Base-by-base conservation (phyloP, 2,888 invertebrate species). In the Gandaritis pyraliata region DNA sequence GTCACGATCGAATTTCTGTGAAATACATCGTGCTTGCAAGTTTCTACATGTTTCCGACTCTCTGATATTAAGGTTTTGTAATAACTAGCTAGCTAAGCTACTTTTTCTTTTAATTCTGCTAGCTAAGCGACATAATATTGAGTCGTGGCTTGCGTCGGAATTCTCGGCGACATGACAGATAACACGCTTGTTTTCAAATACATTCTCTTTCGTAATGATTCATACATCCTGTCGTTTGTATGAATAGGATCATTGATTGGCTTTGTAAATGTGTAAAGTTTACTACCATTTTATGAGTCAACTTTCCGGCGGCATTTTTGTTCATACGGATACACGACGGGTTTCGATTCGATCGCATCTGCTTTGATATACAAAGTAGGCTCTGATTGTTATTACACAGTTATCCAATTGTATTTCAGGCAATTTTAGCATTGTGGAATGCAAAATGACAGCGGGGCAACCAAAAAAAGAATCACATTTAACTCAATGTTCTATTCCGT, bases 231-330 rank as follows among this genome's bases (percentile, higher is more conserved):
- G 64, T 56, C 53, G 75, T 73, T 73, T 72, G 70, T 75, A 74
- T 74, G 75, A 77, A 81, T 80, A 75, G 75, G 68, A 71, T 70
- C 77, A 82, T 82, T 81, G 79, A 83, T 85, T 80, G 75, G 71
- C 69, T 77, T 77, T 70, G 73, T 73, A 72, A 74, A 62, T 61
- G 43, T 43, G 16, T 43, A 11, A 38, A 72, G 71, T 71, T 68
- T 61, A 61, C 61, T 65, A 70, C 68, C 68, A 64, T 48, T 65
- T 64, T 66, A 73, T 86, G 87, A 86, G 65, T 86, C 85, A 85
- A 69, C 73, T 76, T 79, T 81, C 81, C 81, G 80, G 78, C 73
- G 71, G 65, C 48, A 58, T 73, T 71, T 33, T 70, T 68, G 61
- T 62, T 64, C 51, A 70, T 65, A 63, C 54, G 64, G 51, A 49